These are phyloP conservation scores for Eutolmus rufibarbis DNA, from an alignment of 2,888 invertebrate genomes.

Conservation along the genomic window DNA sequence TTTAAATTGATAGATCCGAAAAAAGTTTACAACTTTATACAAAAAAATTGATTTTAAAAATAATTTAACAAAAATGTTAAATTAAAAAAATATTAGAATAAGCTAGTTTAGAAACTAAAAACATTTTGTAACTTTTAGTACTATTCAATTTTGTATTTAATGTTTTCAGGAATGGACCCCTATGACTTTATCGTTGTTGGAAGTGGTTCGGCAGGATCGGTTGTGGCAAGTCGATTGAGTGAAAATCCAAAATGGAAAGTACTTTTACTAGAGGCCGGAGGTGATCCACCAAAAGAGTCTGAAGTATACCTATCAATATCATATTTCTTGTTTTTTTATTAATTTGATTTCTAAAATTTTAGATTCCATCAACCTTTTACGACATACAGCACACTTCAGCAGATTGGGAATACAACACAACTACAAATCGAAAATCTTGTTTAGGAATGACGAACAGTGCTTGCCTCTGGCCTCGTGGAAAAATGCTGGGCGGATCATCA, in stretches of 20 bases:
- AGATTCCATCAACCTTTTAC: conserved; percentile 51
- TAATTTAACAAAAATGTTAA: neutral
- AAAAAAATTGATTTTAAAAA: neutral
- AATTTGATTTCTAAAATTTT: conserved; percentile 57
- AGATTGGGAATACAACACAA: conserved; percentile 55
- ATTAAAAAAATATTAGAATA: neutral
- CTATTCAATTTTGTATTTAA: too few species aligned
- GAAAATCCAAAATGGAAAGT: conserved; percentile 53
- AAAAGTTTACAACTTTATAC: neutral
- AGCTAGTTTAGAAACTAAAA: too few species aligned
- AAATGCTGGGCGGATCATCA: conserved; percentile 72
- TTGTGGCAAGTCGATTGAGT: conserved; percentile 52
- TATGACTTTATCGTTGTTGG: conserved; percentile 47
- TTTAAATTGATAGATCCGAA: neutral
- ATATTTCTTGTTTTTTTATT: conserved; percentile 41
- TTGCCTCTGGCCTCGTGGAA: conserved; percentile 69
- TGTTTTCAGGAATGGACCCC: neutral
- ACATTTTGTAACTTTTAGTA: too few species aligned
- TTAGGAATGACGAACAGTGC: conserved; percentile 52
- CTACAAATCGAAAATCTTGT: conserved; percentile 52
- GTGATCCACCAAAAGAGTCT: conserved; percentile 53
- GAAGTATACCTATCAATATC: conserved; percentile 46
- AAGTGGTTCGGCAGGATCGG: conserved; percentile 48
- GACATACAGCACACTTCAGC: conserved; percentile 52
- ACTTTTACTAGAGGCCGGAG: conserved; percentile 52